Conservation (phyloP, 2,797 vertebrate species). For the Australoheros facetus region DNA sequence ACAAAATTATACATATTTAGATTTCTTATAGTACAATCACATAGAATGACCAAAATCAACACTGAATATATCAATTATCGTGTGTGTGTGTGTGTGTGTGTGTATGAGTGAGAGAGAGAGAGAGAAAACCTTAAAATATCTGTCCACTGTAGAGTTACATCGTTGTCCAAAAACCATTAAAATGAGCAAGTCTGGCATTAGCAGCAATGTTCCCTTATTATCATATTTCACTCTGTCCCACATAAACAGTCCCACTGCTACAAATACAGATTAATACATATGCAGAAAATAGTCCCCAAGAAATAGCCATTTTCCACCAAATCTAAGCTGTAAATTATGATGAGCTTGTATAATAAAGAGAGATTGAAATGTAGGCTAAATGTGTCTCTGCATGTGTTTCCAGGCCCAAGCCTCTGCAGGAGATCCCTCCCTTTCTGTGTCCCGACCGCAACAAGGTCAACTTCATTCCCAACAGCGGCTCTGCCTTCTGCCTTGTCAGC, state of each 20-base stretch:
- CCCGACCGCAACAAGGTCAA: conserved; percentile 99
- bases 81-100: neutral
- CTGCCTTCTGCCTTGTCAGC: conserved; percentile 98
- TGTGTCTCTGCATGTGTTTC: conserved; percentile 2
- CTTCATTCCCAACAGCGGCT: conserved; percentile 99
- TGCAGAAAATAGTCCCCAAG: too few relatives aligned
- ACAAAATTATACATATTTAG: too few relatives aligned
- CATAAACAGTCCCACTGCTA: too few relatives aligned
- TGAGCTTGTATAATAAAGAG: neutral
- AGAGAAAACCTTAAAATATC: neutral
- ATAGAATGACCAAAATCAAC: neutral
- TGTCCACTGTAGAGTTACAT: neutral
- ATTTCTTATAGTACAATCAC: neutral
- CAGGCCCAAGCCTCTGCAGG: conserved; percentile 92
- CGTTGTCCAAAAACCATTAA: neutral
- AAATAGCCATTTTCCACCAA: too few relatives aligned
- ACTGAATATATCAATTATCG: neutral
- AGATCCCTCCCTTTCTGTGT: conserved; percentile 95
- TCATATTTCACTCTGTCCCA: too few relatives aligned
- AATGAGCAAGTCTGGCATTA: too few relatives aligned
- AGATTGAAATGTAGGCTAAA: neutral
- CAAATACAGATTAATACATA: too few relatives aligned
- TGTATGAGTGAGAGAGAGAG: neutral
- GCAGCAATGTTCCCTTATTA: too few relatives aligned
- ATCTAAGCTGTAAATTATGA: neutral